Percentiles rank a stretch among this genome's conserved stretches.
These are phyloP conservation scores for Archocentrus centrarchus DNA, from an alignment of 2,113 vertebrate genomes.

Conservation along the genomic window DNA sequence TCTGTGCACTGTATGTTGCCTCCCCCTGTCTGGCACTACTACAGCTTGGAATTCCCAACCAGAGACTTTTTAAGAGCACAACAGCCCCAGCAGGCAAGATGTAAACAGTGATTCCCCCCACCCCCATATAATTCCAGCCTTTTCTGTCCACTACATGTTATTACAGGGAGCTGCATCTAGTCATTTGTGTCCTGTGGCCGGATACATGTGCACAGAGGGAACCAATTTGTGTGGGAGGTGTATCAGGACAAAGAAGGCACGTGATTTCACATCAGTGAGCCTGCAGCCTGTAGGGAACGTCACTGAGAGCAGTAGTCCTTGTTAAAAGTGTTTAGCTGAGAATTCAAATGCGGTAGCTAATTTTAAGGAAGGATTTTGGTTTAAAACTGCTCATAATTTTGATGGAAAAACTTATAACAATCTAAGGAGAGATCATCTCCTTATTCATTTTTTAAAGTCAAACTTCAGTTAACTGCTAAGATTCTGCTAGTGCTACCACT, in stretches of 20 bases:
- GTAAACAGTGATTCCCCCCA: constrained; percentile 71
- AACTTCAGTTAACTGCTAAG: not conserved
- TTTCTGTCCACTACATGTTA: constrained; percentile 78
- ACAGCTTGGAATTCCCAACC: constrained; percentile 57
- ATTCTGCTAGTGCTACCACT: not conserved
- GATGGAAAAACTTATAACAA: no score
- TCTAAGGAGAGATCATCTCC: not conserved
- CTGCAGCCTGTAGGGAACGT: constrained; percentile 52
- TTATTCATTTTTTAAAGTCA: not conserved
- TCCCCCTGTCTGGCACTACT: constrained; percentile 32
- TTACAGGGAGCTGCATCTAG: constrained; percentile 79
- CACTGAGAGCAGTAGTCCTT: not conserved
- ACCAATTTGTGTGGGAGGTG: constrained; percentile 78
- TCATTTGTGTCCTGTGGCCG: constrained; percentile 84
- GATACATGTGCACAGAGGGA: constrained; percentile 79
- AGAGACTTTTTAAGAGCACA: constrained; percentile 58
- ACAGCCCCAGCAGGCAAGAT: constrained; percentile 70
- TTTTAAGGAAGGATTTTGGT: not conserved
- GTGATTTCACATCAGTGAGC: constrained; percentile 64
- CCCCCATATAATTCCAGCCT: constrained; percentile 77
- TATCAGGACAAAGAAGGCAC: constrained; percentile 60
- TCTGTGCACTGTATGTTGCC: constrained; percentile 1
- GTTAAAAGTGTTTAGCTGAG: constrained; percentile 4
- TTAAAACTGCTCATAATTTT: not conserved
- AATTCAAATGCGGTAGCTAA: not conserved